These are phyloP conservation scores for Ptychoptera contaminata DNA, from an alignment of 2,888 invertebrate genomes.

Conservation along the genomic window DNA sequence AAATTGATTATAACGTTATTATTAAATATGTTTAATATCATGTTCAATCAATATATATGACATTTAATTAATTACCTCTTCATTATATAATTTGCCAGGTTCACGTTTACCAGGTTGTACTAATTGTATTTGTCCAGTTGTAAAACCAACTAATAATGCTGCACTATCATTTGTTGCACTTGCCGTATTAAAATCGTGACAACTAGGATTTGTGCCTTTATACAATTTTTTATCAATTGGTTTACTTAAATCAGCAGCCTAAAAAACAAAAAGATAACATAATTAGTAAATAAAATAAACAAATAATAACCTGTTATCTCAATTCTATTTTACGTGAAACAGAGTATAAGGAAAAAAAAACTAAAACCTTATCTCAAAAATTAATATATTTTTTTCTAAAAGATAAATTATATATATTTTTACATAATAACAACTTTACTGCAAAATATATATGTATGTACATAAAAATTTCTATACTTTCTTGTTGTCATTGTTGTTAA, in stretches of 20 bases:
- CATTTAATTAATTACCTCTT: conserved; percentile 66
- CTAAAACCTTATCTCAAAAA: no score
- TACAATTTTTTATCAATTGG: conserved; percentile 97
- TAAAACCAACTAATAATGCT: conserved; percentile 89
- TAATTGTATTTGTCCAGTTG: conserved; percentile 94
- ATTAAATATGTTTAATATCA: no score
- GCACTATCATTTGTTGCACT: conserved; percentile 71
- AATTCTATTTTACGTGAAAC: no score
- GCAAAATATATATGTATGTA: no score
- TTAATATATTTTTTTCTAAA: no score
- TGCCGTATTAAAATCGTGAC: conserved; percentile 90
- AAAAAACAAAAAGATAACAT: conserved; percentile 10
- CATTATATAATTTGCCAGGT: conserved; percentile 91
- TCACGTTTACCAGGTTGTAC: conserved; percentile 96
- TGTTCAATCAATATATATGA: no score
- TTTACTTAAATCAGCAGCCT: conserved; percentile 90
- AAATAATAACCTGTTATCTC: no score
- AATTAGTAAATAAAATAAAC: no score
- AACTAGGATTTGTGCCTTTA: conserved; percentile 97
- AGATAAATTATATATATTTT: no score
- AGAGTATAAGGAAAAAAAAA: no score
- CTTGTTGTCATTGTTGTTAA: not conserved
- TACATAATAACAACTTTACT: not conserved
- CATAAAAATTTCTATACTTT: not conserved
- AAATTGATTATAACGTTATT: no score